Conservation (phyloP, 1,140 invertebrate species). For the Zaprionus capensis region DNA sequence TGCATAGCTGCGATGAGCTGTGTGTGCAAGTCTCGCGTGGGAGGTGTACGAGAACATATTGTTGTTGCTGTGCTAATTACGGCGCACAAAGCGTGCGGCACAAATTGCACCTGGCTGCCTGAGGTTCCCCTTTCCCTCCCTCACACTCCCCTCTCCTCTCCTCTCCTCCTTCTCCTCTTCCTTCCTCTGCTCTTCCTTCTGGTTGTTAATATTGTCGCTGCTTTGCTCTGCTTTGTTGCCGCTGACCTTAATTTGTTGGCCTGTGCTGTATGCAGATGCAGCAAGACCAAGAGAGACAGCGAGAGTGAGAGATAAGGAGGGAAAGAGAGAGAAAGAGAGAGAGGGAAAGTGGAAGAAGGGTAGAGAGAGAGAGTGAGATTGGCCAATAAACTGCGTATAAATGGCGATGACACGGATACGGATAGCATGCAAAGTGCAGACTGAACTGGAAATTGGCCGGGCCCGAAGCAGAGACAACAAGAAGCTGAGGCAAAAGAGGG, state of each 20-base stretch:
- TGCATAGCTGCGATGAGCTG: not conserved
- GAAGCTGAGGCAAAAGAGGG: not conserved
- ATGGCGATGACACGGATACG: constrained; percentile 29
- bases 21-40: not conserved
- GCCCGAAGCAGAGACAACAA: not conserved
- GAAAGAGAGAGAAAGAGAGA: not conserved
- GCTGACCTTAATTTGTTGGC: constrained; percentile 30
- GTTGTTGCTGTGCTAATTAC: constrained; percentile 10
- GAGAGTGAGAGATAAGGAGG: not conserved
- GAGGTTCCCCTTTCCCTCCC: not conserved
- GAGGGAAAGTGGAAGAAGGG: not conserved
- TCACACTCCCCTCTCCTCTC: not conserved
- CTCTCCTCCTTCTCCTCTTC: not conserved
- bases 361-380: not conserved
- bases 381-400: constrained; percentile 30
- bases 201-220: not conserved
- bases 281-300: not conserved
- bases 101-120: constrained; percentile 2
- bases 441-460: constrained; percentile 10
- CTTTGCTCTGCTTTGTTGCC: constrained; percentile 7
- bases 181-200: not conserved
- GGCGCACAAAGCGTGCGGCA: constrained; percentile 2
- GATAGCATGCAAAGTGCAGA: constrained; percentile 13
- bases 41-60: not conserved
- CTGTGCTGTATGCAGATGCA: not conserved